Percentiles rank a stretch among this genome's conserved stretches.
Evolutionary conservation across 2,113 vertebrate genomes (phyloP).

Genomic region (Protobothrops flavoviridis): DNA sequence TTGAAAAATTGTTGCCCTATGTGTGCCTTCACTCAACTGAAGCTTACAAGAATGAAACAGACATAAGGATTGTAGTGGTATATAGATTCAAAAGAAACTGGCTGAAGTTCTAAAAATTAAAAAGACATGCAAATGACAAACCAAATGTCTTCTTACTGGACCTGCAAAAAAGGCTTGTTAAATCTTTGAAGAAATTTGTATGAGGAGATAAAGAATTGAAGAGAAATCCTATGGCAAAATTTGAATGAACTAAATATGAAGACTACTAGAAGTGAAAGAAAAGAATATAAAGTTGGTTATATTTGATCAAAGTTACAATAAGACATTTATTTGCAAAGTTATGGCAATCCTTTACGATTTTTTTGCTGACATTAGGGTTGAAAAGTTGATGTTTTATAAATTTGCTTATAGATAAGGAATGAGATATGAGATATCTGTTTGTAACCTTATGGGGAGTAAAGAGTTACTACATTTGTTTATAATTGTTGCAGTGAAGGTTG

Average conservation of each 20-base stretch:
- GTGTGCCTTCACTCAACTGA: not conserved
- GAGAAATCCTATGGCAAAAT: not conserved
- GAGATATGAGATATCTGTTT: not conserved
- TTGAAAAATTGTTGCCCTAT: not conserved
- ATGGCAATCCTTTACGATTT: not conserved
- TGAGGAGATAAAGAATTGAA: not conserved
- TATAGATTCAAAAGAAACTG: not conserved
- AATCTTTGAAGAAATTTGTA: not conserved
- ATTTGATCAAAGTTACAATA: not conserved
- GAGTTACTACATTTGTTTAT: not conserved
- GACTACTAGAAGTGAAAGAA: not conserved
- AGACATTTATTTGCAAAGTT: not conserved
- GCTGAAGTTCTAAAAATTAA: too few relatives aligned
- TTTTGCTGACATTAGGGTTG: not conserved
- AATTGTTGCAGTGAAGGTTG: not conserved
- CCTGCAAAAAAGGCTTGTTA: not conserved
- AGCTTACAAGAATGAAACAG: not conserved
- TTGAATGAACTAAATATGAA: not conserved
- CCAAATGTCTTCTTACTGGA: not conserved
- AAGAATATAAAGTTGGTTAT: not conserved
- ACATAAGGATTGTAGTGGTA: not conserved
- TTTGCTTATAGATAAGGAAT: not conserved
- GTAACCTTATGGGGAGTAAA: not conserved
- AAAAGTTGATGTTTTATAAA: not conserved
- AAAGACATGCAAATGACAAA: not conserved